Evolutionary conservation across 2,113 vertebrate species (phyloP).

Genomic region (Chionomys nivalis): DNA sequence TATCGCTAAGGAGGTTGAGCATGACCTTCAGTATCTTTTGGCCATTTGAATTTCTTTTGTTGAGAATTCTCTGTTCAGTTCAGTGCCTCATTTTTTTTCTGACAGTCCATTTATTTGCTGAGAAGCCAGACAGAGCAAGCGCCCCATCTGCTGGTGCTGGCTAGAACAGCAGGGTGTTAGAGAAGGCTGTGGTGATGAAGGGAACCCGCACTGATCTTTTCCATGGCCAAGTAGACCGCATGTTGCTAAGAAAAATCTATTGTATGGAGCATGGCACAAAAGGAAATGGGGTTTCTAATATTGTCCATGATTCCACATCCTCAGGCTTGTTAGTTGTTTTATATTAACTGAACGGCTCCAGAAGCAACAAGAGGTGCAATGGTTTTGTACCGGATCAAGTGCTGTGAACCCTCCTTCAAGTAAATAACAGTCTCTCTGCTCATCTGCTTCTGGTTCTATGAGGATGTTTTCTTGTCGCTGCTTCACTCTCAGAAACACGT

Average conservation of each 20-base stretch:
- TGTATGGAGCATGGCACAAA: neutral
- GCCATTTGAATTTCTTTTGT: too few species aligned
- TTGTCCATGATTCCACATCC: neutral
- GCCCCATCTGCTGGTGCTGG: conserved; percentile 55
- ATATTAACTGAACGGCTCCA: conserved; percentile 96
- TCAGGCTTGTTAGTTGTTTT: conserved; percentile 46
- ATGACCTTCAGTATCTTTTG: too few species aligned
- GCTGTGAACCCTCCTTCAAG: conserved; percentile 95
- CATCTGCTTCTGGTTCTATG: conserved; percentile 94
- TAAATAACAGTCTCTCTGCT: conserved; percentile 96
- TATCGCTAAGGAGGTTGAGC: too few species aligned
- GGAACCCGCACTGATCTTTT: neutral
- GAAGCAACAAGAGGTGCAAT: conserved; percentile 94
- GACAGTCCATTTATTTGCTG: too few species aligned
- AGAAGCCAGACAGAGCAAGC: neutral
- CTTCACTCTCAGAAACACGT: conserved; percentile 96
- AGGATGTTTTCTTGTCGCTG: conserved; percentile 95
- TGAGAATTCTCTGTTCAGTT: too few species aligned
- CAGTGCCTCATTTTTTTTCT: too few species aligned
- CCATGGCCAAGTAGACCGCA: accelerated
- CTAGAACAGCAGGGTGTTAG: neutral
- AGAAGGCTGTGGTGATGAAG: accelerated
- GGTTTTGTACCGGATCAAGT: conserved; percentile 94
- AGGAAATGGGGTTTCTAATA: neutral
- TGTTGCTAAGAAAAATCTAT: neutral